These are phyloP conservation scores for Mesembrinibis cayennensis DNA, from an alignment of 2,113 vertebrate genomes.

Conservation along the genomic window DNA sequence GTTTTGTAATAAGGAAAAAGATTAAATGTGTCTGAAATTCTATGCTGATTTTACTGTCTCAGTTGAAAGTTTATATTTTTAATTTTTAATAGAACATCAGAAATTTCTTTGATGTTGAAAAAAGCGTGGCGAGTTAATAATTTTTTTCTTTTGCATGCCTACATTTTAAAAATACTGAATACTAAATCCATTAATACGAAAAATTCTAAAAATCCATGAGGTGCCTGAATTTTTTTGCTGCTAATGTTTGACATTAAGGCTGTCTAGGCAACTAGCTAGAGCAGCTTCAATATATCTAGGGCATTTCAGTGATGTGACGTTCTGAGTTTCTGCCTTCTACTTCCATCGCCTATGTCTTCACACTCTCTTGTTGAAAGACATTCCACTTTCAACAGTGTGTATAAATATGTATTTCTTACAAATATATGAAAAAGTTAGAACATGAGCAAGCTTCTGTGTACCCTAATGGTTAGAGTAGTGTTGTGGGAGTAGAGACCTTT, in stretches of 20 bases:
- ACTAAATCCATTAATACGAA: background rate
- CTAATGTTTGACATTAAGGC: background rate
- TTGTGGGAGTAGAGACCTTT: accelerated
- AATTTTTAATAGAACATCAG: background rate
- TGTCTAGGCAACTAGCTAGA: background rate
- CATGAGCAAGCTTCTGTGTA: background rate
- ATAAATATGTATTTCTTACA: background rate
- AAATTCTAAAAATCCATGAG: background rate
- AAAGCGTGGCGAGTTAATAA: background rate
- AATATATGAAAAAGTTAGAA: background rate
- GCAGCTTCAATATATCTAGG: background rate
- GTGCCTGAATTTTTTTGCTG: background rate
- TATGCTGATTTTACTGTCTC: background rate
- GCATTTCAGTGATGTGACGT: background rate
- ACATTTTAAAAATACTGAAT: background rate
- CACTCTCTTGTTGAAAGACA: background rate
- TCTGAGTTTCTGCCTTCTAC: background rate
- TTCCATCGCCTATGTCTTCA: background rate
- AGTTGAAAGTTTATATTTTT: background rate
- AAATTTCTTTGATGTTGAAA: background rate
- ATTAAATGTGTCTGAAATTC: background rate
- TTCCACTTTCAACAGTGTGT: background rate
- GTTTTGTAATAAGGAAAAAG: background rate
- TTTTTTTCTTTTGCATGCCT: background rate
- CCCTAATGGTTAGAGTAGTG: background rate